Evolutionary conservation across 1,140 invertebrate species (phyloP).

Genomic region (Drosophila pruinosa): DNA sequence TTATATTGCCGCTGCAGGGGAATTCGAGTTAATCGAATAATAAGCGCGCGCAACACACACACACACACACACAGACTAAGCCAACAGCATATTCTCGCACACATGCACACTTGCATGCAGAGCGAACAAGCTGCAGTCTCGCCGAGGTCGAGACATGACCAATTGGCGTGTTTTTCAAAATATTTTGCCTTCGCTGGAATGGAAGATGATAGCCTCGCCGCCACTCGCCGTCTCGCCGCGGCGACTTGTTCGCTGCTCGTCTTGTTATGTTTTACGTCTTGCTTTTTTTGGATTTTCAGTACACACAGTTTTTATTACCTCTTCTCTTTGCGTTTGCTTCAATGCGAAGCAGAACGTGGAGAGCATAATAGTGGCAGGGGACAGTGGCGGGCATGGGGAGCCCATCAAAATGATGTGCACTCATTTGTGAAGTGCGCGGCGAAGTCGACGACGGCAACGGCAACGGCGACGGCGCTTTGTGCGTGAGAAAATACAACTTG

Average conservation of each 20-base stretch:
- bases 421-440: constrained; percentile 75
- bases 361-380: not conserved
- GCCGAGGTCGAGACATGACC: constrained; percentile 75
- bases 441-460: not conserved
- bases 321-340: constrained; percentile 45
- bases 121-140: constrained; percentile 36
- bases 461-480: constrained; percentile 23
- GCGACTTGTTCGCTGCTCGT: constrained; percentile 4
- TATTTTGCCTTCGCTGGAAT: constrained; percentile 60
- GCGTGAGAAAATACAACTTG: constrained; percentile 65
- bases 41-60: constrained; percentile 53
- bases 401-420: constrained; percentile 70
- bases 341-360: not conserved
- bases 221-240: not conserved
- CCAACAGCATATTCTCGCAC: not conserved
- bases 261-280: constrained; percentile 44
- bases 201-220: constrained; percentile 65
- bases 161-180: constrained; percentile 79
- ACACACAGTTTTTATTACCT: constrained; percentile 38
- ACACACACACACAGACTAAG: constrained; percentile 8
- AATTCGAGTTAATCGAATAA: constrained; percentile 79
- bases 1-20: constrained; percentile 76
- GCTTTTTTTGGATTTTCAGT: constrained; percentile 30
- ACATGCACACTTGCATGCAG: not conserved
- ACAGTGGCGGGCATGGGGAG: not conserved